Evolutionary conservation across 2,797 vertebrate species (phyloP), one percentile per base, ranked within the genome.

Genomic region (Sphenopsis melanotis): DNA sequence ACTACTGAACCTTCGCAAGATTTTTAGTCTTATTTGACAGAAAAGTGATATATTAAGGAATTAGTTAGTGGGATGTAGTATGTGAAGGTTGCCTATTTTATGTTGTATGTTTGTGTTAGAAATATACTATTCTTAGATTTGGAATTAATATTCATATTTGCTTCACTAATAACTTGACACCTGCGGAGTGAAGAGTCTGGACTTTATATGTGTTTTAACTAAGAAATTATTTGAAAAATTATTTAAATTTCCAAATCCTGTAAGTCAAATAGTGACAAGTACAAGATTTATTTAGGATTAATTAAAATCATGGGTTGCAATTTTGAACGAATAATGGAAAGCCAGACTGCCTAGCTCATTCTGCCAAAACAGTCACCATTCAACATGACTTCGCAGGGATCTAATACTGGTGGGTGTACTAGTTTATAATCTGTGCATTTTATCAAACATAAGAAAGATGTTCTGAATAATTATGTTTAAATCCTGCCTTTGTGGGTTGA

Each of bases 331-430:
- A 42, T 30, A 56, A 32, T 9, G 26, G 47, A 44, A 69, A 64
- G 7, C 4, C 0, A 2, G 11, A 7, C 29, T 69, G 16, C 15
- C 23, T 63, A 26, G 5, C 29, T 75, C 12, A 65, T 74, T 24
- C 30, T 50, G 27, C 21, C 12, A 57, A 37, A 76, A 7, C 2
- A 19, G 20, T 20, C 10, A 9, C 7, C 11, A 6, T 50, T 80
- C 11, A 23, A 15, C 4, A 1, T 30, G 47, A 55, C 19, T 69
- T 69, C 3, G 2, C 5, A 6, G 17, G 5, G 6, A 19, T 49
- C 11, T 69, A 26, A 26, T 44, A 29, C 14, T 44, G 18, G 6
- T 32, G 34, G 9, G 24, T 34, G 10, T 22, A 22, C 3, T 37
- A 56, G 4, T 8, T n/a, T n/a, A n/a, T n/a, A 53, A 36, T 24